Conservation (phyloP, 2,113 vertebrate genomes). For the Epinephelus cyanopodus region DNA sequence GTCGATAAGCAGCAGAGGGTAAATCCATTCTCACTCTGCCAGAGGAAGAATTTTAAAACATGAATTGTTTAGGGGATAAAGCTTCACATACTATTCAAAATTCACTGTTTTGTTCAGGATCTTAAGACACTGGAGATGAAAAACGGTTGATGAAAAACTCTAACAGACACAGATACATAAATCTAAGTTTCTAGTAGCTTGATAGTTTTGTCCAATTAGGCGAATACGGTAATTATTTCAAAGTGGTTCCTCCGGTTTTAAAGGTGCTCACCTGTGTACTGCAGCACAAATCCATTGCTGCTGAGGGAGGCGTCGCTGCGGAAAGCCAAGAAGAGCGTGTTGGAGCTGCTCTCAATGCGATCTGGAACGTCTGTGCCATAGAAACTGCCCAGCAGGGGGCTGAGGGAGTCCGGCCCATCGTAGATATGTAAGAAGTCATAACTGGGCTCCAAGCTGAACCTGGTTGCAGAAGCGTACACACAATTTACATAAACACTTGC, state of each 20-base stretch:
- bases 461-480: conserved; percentile 62
- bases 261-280: conserved; percentile 91
- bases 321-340: conserved; percentile 96
- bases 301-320: conserved; percentile 96
- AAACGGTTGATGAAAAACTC: conserved; percentile 8
- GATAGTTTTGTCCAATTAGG: conserved; percentile 13
- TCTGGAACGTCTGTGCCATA: conserved; percentile 93
- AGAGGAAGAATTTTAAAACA: conserved; percentile 43
- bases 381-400: conserved; percentile 95
- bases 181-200: background rate
- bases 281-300: conserved; percentile 94
- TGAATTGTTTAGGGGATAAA: conserved; percentile 55
- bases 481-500: background rate
- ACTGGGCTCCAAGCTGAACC: conserved; percentile 97
- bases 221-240: background rate
- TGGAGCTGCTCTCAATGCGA: conserved; percentile 96
- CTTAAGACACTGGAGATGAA: conserved; percentile 13
- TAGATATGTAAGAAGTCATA: conserved; percentile 99
- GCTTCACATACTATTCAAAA: conserved; percentile 38
- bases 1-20: conserved; percentile 61
- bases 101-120: conserved; percentile 35
- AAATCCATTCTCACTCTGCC: conserved; percentile 55
- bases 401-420: conserved; percentile 94
- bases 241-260: background rate
- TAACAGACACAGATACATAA: background rate